Conservation (phyloP, 2,888 invertebrate genomes). For the Euplexia lucipara region DNA sequence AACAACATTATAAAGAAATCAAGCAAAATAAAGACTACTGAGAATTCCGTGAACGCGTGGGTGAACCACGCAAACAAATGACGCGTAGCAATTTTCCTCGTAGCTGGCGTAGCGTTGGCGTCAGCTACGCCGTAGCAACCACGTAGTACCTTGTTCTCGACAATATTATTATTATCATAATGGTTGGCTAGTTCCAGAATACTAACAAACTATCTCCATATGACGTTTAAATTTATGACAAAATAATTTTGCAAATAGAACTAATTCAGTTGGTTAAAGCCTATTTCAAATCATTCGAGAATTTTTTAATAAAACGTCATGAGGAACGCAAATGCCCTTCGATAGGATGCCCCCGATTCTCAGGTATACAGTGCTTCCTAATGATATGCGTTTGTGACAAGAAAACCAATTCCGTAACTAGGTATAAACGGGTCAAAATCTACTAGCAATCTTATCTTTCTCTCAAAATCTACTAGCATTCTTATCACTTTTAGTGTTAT, state of each 20-base stretch:
- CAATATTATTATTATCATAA: conserved; percentile 30
- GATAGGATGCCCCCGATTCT: too few species aligned
- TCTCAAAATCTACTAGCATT: too few species aligned
- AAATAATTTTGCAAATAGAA: conserved; percentile 21
- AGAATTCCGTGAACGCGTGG: not conserved
- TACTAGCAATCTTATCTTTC: too few species aligned
- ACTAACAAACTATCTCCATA: conserved; percentile 33
- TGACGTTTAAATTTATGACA: conserved; percentile 14
- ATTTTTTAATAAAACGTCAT: too few species aligned
- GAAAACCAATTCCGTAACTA: too few species aligned
- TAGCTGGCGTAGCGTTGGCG: conserved; percentile 12
- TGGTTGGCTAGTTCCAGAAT: conserved; percentile 19
- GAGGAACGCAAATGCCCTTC: too few species aligned
- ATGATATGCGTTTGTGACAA: too few species aligned
- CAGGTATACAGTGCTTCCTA: too few species aligned
- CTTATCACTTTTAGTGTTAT: too few species aligned
- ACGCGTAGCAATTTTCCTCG: conserved; percentile 11
- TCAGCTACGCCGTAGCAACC: conserved; percentile 34
- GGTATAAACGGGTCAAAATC: too few species aligned
- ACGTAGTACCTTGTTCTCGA: conserved; percentile 20
- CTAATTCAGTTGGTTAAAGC: not conserved
- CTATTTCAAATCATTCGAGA: not conserved
- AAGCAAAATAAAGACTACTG: not conserved
- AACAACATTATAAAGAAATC: not conserved
- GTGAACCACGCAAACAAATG: conserved; percentile 1